Percentiles rank a stretch among this genome's conserved stretches.
These are phyloP conservation scores for Anguilla obscura DNA, from an alignment of 2,797 vertebrate species.

Conservation along the genomic window DNA sequence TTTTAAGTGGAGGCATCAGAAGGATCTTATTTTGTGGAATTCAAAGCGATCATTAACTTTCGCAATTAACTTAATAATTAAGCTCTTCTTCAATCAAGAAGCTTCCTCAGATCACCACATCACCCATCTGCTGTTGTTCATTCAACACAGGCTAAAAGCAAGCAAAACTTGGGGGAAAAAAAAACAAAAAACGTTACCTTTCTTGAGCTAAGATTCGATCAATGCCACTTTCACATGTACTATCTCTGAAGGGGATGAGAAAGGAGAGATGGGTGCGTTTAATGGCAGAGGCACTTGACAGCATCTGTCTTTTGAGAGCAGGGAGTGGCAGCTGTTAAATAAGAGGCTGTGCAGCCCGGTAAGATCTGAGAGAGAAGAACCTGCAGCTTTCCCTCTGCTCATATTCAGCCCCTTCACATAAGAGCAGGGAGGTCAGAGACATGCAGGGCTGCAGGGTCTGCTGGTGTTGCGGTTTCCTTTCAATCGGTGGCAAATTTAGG, in stretches of 20 bases:
- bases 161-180: conserved; percentile 9
- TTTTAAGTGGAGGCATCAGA: conserved; percentile 11
- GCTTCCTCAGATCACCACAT: conserved; percentile 29
- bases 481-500: not conserved
- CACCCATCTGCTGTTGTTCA: conserved; percentile 24
- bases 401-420: not conserved
- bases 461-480: not conserved
- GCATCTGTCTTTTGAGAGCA: not conserved
- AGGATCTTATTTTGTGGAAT: conserved; percentile 29
- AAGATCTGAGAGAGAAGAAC: not conserved
- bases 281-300: not conserved
- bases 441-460: not conserved
- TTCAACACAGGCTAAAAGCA: conserved; percentile 24
- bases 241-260: conserved; percentile 30
- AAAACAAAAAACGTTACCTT: conserved; percentile 46
- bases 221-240: conserved; percentile 48
- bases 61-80: not conserved
- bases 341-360: not conserved
- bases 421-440: not conserved
- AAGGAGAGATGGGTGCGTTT: not conserved
- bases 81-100: conserved; percentile 30
- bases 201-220: conserved; percentile 46
- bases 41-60: conserved; percentile 33
- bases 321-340: not conserved
- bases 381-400: not conserved